Base-by-base conservation (phyloP, 1,140 invertebrate species). In the Heliconius eleuchia region DNA sequence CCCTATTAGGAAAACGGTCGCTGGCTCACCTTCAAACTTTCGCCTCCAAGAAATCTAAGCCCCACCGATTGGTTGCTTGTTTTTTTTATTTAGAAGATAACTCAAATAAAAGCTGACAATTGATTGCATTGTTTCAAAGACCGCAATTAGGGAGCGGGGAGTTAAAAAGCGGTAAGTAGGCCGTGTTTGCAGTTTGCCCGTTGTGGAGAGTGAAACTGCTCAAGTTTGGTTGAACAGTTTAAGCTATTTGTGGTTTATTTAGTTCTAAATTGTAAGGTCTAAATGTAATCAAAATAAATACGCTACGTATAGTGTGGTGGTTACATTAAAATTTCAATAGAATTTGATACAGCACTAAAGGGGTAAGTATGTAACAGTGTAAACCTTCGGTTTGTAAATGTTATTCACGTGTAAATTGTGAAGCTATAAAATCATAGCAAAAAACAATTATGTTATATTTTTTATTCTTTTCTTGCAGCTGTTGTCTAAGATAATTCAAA, bases 71-170 rank as follows among this genome's bases (percentile, higher is more conserved):
- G 87, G 91, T 92, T 89, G 84, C 86, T 91, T 92, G 89, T 92
- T 92, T 91, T 92, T 94, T 92, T 94, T 92, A 90, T 92, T 91
- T 89, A 78, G 74, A 60, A 88, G 86, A 91, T 86, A 94, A 92
- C 84, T 91, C 89, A 94, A 94, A 94, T 90, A 94, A 91, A 94
- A 93, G 88, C 93, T 92, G 87, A 90, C 91, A 91, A 93, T 93
- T 93, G 92, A 94, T 94, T 94, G 89, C 90, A 88, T 89, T 89
- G 87, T 88, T 78, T 83, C 82, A 83, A 78, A 89, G 85, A 72
- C 86, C 83, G 86, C 89, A 91, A 94, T 94, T 88, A 92, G 80
- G 83, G 83, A 86, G 73, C 71, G 84, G 81, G 82, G 82, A 87
- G 83, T 79, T 86, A 87, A 83, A 85, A 84, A 87, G 85, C 86